These are phyloP conservation scores for Orchestia grillus DNA, from an alignment of 1,140 invertebrate species.

Conservation along the genomic window DNA sequence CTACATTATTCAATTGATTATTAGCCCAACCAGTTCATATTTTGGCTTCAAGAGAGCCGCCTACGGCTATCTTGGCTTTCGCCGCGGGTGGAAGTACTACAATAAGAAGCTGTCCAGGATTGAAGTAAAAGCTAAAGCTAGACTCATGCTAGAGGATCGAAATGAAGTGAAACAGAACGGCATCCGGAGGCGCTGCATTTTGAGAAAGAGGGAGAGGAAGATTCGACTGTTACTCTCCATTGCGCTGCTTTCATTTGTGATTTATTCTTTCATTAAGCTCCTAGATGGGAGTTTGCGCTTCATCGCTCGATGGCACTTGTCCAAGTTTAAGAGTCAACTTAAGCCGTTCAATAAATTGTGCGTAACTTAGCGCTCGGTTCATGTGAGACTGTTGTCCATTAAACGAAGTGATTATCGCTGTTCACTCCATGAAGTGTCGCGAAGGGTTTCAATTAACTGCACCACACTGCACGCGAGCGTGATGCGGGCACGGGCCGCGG, in stretches of 20 bases:
- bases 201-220: neutral
- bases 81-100: neutral
- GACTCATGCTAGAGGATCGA: too few species aligned
- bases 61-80: neutral
- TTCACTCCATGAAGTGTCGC: neutral
- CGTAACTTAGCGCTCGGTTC: neutral
- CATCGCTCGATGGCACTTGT: neutral
- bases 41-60: too few species aligned
- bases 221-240: neutral
- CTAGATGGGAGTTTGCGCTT: neutral
- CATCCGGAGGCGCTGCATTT: neutral
- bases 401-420: neutral
- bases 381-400: neutral
- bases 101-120: neutral
- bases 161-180: neutral
- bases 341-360: neutral
- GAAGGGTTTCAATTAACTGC: neutral
- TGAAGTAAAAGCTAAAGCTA: neutral
- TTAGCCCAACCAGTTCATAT: neutral
- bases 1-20: neutral
- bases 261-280: constrained; percentile 10
- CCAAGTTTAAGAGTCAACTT: constrained; percentile 1
- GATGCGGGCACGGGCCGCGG: too few species aligned
- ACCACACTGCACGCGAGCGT: neutral
- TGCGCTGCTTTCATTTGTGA: neutral